Conservation (phyloP, 2,113 vertebrate genomes). For the Panthera tigris region DNA sequence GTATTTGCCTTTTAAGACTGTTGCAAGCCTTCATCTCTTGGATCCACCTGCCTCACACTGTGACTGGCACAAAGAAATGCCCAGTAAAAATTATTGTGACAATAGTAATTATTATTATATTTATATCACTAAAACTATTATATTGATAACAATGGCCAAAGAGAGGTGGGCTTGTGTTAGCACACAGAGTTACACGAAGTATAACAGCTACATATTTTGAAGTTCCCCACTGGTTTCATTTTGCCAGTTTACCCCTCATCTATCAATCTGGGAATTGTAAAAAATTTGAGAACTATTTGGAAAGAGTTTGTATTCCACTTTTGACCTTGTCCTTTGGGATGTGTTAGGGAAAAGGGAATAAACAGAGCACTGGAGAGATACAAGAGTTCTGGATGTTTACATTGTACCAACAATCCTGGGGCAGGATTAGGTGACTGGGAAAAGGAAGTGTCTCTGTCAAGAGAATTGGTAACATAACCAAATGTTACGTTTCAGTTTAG, state of each 20-base stretch:
- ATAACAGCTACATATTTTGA: background rate
- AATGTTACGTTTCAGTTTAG: background rate
- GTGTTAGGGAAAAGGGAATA: rapidly evolving
- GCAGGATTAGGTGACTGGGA: background rate
- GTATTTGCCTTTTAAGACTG: background rate
- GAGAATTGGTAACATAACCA: background rate
- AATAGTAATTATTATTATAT: background rate
- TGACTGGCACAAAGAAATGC: background rate
- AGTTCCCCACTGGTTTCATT: background rate
- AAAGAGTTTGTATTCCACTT: background rate
- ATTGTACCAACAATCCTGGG: background rate
- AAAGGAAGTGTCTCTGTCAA: background rate
- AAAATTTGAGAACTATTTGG: background rate
- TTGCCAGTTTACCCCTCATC: background rate
- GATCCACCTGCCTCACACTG: background rate
- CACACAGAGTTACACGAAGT: background rate
- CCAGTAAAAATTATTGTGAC: background rate
- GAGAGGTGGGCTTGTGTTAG: background rate
- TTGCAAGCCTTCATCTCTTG: background rate
- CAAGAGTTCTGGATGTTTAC: background rate
- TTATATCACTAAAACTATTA: background rate
- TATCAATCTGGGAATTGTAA: background rate
- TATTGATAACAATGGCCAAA: background rate
- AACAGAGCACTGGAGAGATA: too few relatives aligned
- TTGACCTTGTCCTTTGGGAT: background rate